phyloP scores from a whole-genome alignment of 2,113 vertebrate species.

The Corythornis vintsioides region DNA sequence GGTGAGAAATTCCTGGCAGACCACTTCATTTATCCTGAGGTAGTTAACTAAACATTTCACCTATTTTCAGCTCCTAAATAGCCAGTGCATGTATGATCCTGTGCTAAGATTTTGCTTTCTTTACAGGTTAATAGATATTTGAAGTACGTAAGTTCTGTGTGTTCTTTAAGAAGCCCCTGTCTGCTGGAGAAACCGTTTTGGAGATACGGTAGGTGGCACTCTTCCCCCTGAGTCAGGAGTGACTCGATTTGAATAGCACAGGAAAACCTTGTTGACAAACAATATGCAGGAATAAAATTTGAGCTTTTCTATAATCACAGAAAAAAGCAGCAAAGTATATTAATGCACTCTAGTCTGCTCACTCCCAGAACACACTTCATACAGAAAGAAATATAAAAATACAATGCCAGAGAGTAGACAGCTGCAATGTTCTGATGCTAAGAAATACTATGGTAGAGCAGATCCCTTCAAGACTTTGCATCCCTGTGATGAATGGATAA shows the following conservation, averaged over 20 bases:
- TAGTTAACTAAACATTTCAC: not conserved
- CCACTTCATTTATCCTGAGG: not conserved
- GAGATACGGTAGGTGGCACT: not conserved
- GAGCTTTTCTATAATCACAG: not conserved
- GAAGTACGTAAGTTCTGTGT: not conserved
- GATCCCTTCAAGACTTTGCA: not conserved
- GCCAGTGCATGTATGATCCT: fast-evolving
- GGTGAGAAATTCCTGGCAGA: not conserved
- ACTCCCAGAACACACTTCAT: not conserved
- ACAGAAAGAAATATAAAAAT: not conserved
- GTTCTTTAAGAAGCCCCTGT: not conserved
- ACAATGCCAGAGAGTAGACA: not conserved
- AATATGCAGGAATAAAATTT: not conserved
- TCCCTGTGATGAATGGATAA: not conserved
- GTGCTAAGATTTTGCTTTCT: not conserved
- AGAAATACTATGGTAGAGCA: not conserved
- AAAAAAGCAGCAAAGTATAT: not conserved
- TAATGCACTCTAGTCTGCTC: not conserved
- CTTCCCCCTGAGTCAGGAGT: not conserved
- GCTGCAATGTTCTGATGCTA: not conserved
- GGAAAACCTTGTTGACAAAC: not conserved
- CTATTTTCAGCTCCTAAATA: not conserved
- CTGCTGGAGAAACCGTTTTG: not conserved
- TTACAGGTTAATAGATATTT: not conserved
- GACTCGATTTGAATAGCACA: not conserved